Percentiles rank a stretch among this genome's conserved stretches.
phyloP scores from a whole-genome alignment of 2,113 vertebrate genomes.

The Butastur rufipennis region DNA sequence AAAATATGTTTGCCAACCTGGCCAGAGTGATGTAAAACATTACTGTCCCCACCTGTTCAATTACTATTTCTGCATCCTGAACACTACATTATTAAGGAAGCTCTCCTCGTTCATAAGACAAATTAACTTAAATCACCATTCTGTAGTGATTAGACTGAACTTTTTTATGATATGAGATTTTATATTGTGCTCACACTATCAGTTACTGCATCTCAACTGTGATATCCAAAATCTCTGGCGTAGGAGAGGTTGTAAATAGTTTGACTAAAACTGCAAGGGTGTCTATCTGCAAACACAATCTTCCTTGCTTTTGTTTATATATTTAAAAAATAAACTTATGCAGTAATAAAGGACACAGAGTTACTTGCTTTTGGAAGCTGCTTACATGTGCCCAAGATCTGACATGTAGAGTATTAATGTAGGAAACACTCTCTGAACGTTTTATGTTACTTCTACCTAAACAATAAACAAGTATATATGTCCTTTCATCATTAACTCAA shows the following conservation, averaged over 20 bases:
- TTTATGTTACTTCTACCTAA: neutral
- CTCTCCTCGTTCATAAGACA: neutral
- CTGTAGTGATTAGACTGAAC: neutral
- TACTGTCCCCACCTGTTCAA: conserved; percentile 17
- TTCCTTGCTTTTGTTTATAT: neutral
- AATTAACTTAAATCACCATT: neutral
- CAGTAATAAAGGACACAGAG: neutral
- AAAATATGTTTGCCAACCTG: neutral
- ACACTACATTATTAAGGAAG: neutral
- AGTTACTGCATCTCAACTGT: neutral
- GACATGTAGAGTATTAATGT: neutral
- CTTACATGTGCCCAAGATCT: neutral
- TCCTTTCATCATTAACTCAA: neutral
- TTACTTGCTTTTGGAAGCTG: neutral
- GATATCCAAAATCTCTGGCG: neutral
- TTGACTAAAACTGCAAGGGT: neutral
- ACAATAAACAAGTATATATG: neutral
- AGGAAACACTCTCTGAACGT: neutral
- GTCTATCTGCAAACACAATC: neutral
- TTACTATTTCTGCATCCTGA: neutral
- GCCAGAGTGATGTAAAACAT: neutral
- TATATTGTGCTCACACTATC: neutral
- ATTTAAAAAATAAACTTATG: neutral
- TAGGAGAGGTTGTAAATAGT: neutral
- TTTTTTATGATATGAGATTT: neutral